A percentile compares a stretch with the other conserved stretches of the same genome.
phyloP scores from a whole-genome alignment of 2,888 invertebrate species.

The Melolontha melolontha region DNA sequence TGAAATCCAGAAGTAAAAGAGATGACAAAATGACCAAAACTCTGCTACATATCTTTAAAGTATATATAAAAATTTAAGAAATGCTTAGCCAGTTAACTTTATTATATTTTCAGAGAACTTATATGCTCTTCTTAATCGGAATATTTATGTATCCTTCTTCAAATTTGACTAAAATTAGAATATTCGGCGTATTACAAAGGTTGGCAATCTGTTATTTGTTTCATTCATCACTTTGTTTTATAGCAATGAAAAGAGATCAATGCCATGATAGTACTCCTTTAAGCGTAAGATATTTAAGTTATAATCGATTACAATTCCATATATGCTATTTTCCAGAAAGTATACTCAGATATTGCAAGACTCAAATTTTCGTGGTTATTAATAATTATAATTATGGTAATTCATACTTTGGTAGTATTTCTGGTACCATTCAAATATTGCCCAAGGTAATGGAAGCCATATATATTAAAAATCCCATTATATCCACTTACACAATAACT shows the following conservation, averaged over 20 bases:
- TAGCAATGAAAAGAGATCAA: slow-evolving; percentile 16
- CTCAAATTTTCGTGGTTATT: background rate
- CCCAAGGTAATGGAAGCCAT: slow-evolving; percentile 6
- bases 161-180: slow-evolving; percentile 76
- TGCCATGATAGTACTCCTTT: background rate
- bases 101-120: slow-evolving; percentile 72
- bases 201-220: slow-evolving; percentile 87
- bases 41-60: slow-evolving; percentile 74
- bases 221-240: slow-evolving; percentile 72
- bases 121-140: slow-evolving; percentile 81
- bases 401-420: slow-evolving; percentile 2
- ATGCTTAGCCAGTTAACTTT: slow-evolving; percentile 1
- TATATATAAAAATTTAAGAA: slow-evolving; percentile 59
- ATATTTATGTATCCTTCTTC: slow-evolving; percentile 74
- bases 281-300: slow-evolving; percentile 6
- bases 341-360: background rate
- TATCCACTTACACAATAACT: too few relatives aligned
- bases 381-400: background rate
- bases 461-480: too few relatives aligned
- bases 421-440: slow-evolving; percentile 13
- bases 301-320: background rate
- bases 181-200: slow-evolving; percentile 92
- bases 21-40: slow-evolving; percentile 71
- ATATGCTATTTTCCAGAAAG: background rate
- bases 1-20: slow-evolving; percentile 78